Conservation (phyloP, 2,113 vertebrate genomes). For the Leptobrachium ailaonicum region DNA sequence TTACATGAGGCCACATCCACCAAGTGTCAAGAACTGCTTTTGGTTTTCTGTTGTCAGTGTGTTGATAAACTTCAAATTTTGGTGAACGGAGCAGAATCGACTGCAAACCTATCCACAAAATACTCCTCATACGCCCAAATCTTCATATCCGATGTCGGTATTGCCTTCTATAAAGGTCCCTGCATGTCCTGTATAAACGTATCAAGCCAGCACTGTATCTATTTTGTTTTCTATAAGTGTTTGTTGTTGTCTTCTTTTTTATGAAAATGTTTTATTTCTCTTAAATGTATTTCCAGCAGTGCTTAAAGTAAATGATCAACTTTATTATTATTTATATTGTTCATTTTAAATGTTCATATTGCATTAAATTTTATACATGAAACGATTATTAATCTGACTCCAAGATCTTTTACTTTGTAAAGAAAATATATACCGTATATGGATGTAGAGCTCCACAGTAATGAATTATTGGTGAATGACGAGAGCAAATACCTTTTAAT, state of each 20-base stretch:
- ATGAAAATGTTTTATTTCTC: conserved; percentile 52
- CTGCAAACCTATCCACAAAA: conserved; percentile 14
- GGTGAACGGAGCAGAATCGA: background rate
- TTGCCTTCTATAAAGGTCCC: conserved; percentile 13
- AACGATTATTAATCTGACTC: background rate
- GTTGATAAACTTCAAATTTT: no score
- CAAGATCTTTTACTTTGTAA: no score
- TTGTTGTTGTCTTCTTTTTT: conserved; percentile 53
- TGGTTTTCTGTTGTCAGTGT: no score
- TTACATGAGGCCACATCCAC: no score
- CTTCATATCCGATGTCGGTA: background rate
- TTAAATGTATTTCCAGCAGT: conserved; percentile 38
- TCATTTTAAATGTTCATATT: conserved; percentile 2
- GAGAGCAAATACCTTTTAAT: no score
- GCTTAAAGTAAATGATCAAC: conserved; percentile 55
- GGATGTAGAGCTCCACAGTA: no score
- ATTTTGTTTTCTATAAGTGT: conserved; percentile 52
- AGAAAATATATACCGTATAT: no score
- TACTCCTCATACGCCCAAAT: background rate
- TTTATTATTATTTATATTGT: conserved; percentile 27
- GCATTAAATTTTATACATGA: conserved; percentile 7
- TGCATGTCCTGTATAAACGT: conserved; percentile 32
- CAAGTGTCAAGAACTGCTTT: no score
- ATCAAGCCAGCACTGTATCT: no score
- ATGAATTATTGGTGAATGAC: no score